These are phyloP conservation scores for Parazoanthus darwini DNA, from an alignment of 92 coral and sea anemone species.

Conservation along the genomic window DNA sequence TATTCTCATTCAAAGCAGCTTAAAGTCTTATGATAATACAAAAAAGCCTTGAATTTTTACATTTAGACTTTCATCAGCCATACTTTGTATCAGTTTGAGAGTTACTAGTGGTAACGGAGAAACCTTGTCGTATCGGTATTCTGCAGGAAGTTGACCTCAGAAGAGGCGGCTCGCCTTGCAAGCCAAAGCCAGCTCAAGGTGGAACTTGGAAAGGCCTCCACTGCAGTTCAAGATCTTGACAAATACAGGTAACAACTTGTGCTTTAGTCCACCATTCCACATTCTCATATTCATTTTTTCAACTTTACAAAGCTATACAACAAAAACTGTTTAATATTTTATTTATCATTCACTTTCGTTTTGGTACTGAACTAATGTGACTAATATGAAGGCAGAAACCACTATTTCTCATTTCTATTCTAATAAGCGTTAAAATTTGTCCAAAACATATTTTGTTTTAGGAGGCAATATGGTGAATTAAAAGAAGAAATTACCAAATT, in stretches of 20 bases:
- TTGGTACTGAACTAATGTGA: not conserved
- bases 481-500: conserved; percentile 77
- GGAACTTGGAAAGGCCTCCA: conserved; percentile 80
- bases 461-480: conserved; percentile 81
- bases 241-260: conserved; percentile 69
- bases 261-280: not conserved
- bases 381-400: not conserved
- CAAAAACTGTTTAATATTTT: no score
- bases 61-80: no score
- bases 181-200: conserved; percentile 77
- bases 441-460: conserved; percentile 7
- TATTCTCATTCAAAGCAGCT: no score
- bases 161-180: conserved; percentile 86
- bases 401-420: not conserved
- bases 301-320: no score
- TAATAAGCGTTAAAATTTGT: no score
- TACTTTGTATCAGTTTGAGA: no score
- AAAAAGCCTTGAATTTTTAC: no score
- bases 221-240: conserved; percentile 84
- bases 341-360: no score
- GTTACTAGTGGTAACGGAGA: not conserved
- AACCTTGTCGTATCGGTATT: not conserved
- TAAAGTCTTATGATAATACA: no score
- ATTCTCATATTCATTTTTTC: not conserved
- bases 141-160: conserved; percentile 81